Conservation (phyloP, 1,140 invertebrate species). For the Odontomachus brunneus region DNA sequence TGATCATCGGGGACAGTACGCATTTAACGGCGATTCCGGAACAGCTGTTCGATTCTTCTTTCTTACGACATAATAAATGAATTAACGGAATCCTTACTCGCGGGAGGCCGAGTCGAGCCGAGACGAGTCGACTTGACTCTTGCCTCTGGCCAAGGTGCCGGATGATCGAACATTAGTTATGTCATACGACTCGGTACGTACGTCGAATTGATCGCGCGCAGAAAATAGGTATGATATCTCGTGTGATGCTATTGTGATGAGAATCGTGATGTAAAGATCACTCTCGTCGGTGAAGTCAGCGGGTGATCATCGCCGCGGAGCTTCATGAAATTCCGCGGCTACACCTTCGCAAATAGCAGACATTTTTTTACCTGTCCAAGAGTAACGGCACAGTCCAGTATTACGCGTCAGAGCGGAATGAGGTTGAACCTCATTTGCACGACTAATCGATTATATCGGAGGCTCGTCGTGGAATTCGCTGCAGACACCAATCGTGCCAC, state of each 20-base stretch:
- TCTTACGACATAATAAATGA: neutral
- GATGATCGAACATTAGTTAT: conserved; percentile 22
- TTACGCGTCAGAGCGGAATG: conserved; percentile 2
- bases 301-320: conserved; percentile 1
- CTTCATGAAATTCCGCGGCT: neutral
- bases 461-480: neutral
- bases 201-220: conserved; percentile 8
- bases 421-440: conserved; percentile 26
- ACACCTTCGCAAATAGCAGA: conserved; percentile 38
- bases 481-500: neutral
- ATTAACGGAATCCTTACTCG: neutral
- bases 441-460: neutral
- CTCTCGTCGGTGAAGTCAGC: conserved; percentile 28
- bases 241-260: neutral
- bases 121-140: neutral
- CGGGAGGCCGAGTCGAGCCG: neutral
- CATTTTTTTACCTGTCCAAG: conserved; percentile 65
- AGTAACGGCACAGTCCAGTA: conserved; percentile 52
- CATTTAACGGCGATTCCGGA: neutral
- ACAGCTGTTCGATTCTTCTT: neutral
- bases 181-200: conserved; percentile 3
- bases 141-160: neutral
- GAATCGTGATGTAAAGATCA: conserved; percentile 10
- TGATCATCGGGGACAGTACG: neutral
- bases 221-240: conserved; percentile 36